Evolutionary conservation across 2,888 invertebrate genomes (phyloP).

Genomic region (Drosophila maculinotata): DNA sequence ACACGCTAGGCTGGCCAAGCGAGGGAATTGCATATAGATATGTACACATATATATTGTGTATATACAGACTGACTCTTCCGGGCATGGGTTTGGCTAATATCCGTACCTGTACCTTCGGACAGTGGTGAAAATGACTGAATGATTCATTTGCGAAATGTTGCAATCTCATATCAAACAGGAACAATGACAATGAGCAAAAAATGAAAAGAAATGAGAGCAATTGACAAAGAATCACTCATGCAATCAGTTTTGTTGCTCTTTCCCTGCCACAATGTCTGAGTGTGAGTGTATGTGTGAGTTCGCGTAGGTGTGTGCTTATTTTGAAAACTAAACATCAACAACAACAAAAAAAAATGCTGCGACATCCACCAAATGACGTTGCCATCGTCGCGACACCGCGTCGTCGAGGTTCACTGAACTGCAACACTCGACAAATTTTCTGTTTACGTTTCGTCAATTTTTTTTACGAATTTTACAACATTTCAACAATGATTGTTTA

Average conservation of each 20-base stretch:
- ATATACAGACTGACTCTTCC: conserved; percentile 36
- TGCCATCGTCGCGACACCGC: conserved; percentile 12
- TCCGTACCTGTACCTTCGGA: conserved; percentile 23
- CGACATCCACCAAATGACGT: conserved; percentile 63
- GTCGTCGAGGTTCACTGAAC: conserved; percentile 64
- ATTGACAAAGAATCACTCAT: conserved; percentile 64
- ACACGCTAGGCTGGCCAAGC: conserved; percentile 60
- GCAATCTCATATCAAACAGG: conserved; percentile 42
- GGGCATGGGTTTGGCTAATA: conserved; percentile 42
- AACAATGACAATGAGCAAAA: conserved; percentile 16
- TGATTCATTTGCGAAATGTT: conserved; percentile 55
- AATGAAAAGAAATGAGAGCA: conserved; percentile 1
- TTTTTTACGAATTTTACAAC: conserved; percentile 22
- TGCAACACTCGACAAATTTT: conserved; percentile 52
- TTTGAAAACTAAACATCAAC: conserved; percentile 60
- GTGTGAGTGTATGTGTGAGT: conserved; percentile 27
- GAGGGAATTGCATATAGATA: background rate
- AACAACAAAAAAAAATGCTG: conserved; percentile 10
- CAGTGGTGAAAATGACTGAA: conserved; percentile 45
- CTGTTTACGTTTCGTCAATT: conserved; percentile 61
- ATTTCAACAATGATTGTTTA: conserved; percentile 4
- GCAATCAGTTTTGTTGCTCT: conserved; percentile 44
- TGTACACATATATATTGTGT: background rate
- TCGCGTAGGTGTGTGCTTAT: conserved; percentile 63
- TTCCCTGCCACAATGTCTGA: conserved; percentile 5